Percentiles rank a stretch among this genome's conserved stretches.
Evolutionary conservation across 2,797 vertebrate species (phyloP).

Genomic region (Antrozous pallidus): DNA sequence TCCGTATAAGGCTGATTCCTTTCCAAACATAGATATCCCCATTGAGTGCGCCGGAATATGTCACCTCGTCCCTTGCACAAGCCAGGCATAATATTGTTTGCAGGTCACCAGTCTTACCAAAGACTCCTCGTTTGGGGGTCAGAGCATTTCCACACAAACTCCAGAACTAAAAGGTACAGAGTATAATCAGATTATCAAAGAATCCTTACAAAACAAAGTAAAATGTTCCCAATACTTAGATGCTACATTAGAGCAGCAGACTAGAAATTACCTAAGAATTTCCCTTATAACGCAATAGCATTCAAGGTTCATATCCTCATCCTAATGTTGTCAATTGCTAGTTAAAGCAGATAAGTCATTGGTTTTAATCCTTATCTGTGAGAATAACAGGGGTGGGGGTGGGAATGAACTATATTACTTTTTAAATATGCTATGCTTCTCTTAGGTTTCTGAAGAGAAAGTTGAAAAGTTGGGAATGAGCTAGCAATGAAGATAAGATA

Average conservation of each 20-base stretch:
- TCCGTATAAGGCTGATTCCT: constrained; percentile 93
- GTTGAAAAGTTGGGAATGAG: neutral
- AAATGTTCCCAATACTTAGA: neutral
- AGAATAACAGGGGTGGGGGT: neutral
- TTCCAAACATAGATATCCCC: constrained; percentile 99
- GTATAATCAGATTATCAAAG: constrained; percentile 52
- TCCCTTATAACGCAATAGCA: neutral
- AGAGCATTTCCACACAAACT: constrained; percentile 97
- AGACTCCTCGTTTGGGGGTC: constrained; percentile 96
- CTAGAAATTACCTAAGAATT: constrained; percentile 31
- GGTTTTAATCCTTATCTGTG: constrained; percentile 25
- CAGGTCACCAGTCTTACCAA: constrained; percentile 98
- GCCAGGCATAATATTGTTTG: constrained; percentile 98
- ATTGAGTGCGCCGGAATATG: constrained; percentile 97
- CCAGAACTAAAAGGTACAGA: constrained; percentile 92
- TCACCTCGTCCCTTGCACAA: constrained; percentile 96
- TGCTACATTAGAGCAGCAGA: neutral
- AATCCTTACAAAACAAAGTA: neutral
- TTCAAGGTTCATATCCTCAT: neutral
- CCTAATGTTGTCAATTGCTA: neutral
- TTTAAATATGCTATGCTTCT: neutral
- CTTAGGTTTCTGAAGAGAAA: constrained; percentile 10
- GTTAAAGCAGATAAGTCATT: neutral
- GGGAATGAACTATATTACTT: constrained; percentile 14
- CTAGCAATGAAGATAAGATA: constrained; percentile 15